These are phyloP conservation scores for Aphaenogaster rudis DNA, from an alignment of 1,140 invertebrate genomes.

Conservation along the genomic window DNA sequence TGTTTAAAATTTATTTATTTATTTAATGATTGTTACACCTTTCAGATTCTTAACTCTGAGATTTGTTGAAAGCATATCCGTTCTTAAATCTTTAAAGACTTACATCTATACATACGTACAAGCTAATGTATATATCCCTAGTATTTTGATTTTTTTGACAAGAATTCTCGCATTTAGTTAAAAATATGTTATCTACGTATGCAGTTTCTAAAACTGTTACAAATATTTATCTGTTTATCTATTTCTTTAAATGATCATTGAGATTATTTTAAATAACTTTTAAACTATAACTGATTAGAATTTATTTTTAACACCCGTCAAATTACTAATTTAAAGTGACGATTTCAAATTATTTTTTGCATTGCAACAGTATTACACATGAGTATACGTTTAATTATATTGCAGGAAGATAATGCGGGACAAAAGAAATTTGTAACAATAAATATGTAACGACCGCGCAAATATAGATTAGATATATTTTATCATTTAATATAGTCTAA, in stretches of 20 bases:
- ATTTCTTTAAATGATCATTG: not conserved
- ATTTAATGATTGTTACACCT: constrained; percentile 3
- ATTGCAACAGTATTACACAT: not conserved
- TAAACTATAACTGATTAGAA: not conserved
- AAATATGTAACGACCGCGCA: not conserved
- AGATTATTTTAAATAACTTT: not conserved
- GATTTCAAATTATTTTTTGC: not conserved
- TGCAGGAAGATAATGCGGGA: not conserved
- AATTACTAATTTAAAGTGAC: not conserved
- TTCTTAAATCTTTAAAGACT: not conserved
- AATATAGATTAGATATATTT: not conserved
- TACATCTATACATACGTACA: too few relatives aligned
- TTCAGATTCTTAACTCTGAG: not conserved
- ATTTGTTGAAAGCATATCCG: not conserved
- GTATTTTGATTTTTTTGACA: not conserved
- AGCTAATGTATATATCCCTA: not conserved
- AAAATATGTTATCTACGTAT: not conserved
- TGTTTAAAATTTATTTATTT: constrained; percentile 18
- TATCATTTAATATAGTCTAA: not conserved
- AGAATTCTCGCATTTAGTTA: not conserved
- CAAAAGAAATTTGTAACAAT: not conserved
- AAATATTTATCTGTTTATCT: not conserved
- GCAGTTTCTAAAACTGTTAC: not conserved
- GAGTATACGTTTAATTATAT: not conserved
- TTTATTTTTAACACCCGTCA: not conserved